Conservation (phyloP, 2,888 invertebrate species). For the Trichogramma dendrolimi region DNA sequence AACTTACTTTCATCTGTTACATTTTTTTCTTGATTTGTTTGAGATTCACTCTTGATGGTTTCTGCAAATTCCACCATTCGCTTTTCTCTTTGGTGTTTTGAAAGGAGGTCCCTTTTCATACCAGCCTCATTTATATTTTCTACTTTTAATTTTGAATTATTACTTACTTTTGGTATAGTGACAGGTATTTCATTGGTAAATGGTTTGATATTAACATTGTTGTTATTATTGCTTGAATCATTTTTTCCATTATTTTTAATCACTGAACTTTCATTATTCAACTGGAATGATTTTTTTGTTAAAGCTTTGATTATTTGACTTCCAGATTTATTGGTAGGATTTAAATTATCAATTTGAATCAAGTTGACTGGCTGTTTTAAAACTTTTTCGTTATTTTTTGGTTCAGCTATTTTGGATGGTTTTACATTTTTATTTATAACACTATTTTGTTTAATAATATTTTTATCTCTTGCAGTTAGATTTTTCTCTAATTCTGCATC, state of each 20-base stretch:
- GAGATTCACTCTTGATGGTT: not conserved
- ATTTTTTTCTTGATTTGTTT: not conserved
- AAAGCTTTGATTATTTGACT: conserved; percentile 40
- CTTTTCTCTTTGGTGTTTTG: conserved; percentile 42
- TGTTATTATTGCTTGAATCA: conserved; percentile 11
- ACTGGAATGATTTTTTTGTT: conserved; percentile 36
- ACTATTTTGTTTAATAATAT: not conserved
- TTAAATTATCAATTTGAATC: conserved; percentile 9
- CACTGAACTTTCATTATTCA: conserved; percentile 35
- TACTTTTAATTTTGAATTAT: too few relatives aligned
- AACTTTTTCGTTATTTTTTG: not conserved
- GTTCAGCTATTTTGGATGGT: too few relatives aligned
- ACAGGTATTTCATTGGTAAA: too few relatives aligned
- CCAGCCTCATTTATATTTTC: conserved; percentile 2
- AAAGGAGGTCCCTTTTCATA: conserved; percentile 39
- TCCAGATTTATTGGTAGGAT: conserved; percentile 23
- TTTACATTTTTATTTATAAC: too few relatives aligned
- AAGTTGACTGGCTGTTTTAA: conserved; percentile 7
- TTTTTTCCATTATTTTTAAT: conserved; percentile 41
- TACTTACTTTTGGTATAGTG: too few relatives aligned
- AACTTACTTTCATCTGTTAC: not conserved
- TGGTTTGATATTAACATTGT: too few relatives aligned
- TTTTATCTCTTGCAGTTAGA: conserved; percentile 1
- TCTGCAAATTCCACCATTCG: conserved; percentile 25
- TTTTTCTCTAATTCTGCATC: not conserved